These are phyloP conservation scores for Acronicta psi DNA, from an alignment of 2,888 invertebrate genomes.

Conservation along the genomic window DNA sequence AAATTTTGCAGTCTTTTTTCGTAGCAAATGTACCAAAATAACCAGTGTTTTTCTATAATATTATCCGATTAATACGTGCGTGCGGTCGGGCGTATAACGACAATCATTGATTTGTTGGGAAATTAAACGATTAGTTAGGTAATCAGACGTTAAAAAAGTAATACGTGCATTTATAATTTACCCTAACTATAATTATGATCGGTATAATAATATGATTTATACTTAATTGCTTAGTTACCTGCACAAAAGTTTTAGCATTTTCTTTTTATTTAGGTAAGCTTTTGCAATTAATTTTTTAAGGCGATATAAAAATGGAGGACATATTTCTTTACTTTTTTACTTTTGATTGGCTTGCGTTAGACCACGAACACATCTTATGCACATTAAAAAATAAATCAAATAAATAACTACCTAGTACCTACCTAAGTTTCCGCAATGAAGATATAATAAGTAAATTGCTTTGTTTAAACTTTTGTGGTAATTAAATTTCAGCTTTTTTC, in stretches of 20 bases:
- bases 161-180: constrained; percentile 8
- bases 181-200: neutral
- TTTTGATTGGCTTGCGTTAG: too few species aligned
- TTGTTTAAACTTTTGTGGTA: too few species aligned
- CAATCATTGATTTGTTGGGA: constrained; percentile 21
- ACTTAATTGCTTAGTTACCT: neutral
- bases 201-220: neutral
- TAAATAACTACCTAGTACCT: too few species aligned
- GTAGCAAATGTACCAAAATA: constrained; percentile 12
- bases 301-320: too few species aligned
- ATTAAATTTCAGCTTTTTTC: neutral
- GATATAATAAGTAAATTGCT: too few species aligned
- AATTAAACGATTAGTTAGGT: constrained; percentile 30
- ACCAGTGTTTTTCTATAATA: constrained; percentile 12
- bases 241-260: neutral
- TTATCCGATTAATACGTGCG: constrained; percentile 26
- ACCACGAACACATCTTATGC: too few species aligned
- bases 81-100: constrained; percentile 18
- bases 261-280: too few species aligned
- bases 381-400: too few species aligned
- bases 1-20: constrained; percentile 1
- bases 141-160: constrained; percentile 7
- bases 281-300: too few species aligned
- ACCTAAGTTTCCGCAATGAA: too few species aligned
- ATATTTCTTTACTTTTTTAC: too few species aligned